Evolutionary conservation across 2,888 invertebrate genomes (phyloP), one percentile per base, ranked within the genome.

Genomic region (Lissonota sp.): DNA sequence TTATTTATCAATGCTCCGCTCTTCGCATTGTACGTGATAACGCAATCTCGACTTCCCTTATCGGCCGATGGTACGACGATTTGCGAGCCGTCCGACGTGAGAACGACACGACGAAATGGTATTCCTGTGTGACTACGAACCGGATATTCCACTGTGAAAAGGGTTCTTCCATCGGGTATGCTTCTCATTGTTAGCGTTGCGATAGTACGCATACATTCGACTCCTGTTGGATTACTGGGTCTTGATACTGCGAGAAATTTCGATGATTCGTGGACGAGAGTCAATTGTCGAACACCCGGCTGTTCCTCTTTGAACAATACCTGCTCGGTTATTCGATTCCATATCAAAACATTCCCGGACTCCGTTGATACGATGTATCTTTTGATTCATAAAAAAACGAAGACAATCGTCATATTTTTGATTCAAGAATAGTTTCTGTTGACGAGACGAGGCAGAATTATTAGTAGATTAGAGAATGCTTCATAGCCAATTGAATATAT

Each of bases 291-390:
- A 0, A 97, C 95, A 5, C 96, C 96, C 37, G 95, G 95, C 90
- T 98, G 98, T 88, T 97, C 96, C 87, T 97, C 96, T 92, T 97
- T 97, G 89, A 95, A 97, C 64, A 97, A 92, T 0, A 96, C 97
- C 93, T 96, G 95, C 83, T 96, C 95, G 0, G 96, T 95, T 75
- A 96, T 93, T 79, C 96, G 93, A 88, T 98, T 96, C 99, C 99
- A 99, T 80, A 98, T 95, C 0, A 99, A 93, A 46, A 99, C 94
- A 90, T 97, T 97, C 0, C 98, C 98, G 0, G 98, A 98, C 90
- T 99, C 99, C 0, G 98, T 97, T 0, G 98, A 97, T 10, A 98
- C 94, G 0, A 99, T 97, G 87, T 96, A 95, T 71, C 95, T 94
- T 83, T 86, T 67, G 2, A 26, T 51, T 42, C 8, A 40, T 10